phyloP scores from a whole-genome alignment of 2,797 vertebrate species.

The Rhadinocentrus ornatus region DNA sequence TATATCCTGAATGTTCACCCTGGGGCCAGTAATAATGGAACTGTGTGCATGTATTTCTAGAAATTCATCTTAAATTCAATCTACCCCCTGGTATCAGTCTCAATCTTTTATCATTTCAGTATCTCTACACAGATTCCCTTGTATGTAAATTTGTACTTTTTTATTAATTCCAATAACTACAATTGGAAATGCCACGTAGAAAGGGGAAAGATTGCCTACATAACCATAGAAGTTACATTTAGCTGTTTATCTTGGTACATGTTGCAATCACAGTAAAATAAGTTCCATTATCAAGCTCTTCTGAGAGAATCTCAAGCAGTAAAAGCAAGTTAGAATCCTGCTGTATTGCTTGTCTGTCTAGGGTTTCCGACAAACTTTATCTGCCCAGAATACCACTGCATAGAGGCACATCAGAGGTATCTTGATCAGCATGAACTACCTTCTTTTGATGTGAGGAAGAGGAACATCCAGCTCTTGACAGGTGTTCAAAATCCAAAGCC shows the following conservation, averaged over 20 bases:
- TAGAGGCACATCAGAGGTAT: background rate
- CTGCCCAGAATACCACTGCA: conserved; percentile 24
- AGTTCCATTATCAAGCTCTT: conserved; percentile 27
- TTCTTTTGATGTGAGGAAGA: conserved; percentile 11
- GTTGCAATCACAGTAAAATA: conserved; percentile 16
- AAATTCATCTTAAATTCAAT: conserved; percentile 16
- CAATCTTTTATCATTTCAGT: conserved; percentile 36
- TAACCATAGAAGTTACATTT: conserved; percentile 11
- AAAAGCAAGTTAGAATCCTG: conserved; percentile 43
- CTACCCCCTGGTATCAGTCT: background rate
- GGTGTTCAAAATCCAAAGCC: background rate
- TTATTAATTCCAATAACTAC: background rate
- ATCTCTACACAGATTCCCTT: conserved; percentile 20
- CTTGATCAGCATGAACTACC: conserved; percentile 9
- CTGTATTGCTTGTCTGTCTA: conserved; percentile 19
- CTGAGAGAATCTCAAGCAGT: conserved; percentile 32
- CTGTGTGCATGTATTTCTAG: background rate
- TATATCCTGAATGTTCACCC: conserved; percentile 23
- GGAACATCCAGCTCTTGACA: conserved; percentile 11
- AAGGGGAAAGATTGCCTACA: conserved; percentile 21
- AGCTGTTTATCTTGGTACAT: conserved; percentile 28
- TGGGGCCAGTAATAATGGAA: background rate
- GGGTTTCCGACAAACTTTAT: conserved; percentile 24
- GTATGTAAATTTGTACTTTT: background rate
- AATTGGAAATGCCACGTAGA: conserved; percentile 10